Conservation (phyloP, 2,888 invertebrate genomes). For the Epinotia nisella region DNA sequence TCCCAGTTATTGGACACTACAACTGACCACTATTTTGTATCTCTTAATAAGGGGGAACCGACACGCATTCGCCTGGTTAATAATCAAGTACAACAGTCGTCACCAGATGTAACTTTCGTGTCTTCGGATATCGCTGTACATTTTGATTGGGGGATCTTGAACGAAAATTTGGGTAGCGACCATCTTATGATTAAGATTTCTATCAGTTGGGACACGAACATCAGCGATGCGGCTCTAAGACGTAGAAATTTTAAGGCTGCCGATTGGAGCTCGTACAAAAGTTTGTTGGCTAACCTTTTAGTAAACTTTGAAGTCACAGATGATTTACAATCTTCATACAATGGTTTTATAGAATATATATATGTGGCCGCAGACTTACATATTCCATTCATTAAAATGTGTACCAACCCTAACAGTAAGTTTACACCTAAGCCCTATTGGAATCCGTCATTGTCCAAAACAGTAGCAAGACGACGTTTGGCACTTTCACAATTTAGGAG, state of each 20-base stretch:
- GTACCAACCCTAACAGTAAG: too few species aligned
- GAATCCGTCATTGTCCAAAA: too few species aligned
- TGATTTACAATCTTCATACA: too few species aligned
- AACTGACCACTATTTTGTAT: not conserved
- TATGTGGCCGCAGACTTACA: too few species aligned
- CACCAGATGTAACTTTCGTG: conserved; percentile 10
- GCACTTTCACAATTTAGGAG: too few species aligned
- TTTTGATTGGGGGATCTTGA: conserved; percentile 15
- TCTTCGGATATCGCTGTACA: conserved; percentile 28
- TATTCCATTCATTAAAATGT: too few species aligned
- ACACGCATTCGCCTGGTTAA: conserved; percentile 2
- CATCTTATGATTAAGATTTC: conserved; percentile 38
- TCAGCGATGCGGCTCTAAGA: not conserved
- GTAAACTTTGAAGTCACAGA: too few species aligned
- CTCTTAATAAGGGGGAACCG: not conserved
- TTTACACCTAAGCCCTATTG: too few species aligned
- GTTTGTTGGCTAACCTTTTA: too few species aligned
- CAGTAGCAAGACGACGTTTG: too few species aligned
- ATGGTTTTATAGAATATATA: too few species aligned
- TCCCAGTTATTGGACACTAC: not conserved
- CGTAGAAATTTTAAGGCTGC: conserved; percentile 19
- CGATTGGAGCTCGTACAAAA: too few species aligned
- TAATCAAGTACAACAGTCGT: conserved; percentile 1
- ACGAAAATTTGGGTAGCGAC: conserved; percentile 43
- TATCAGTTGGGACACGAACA: conserved; percentile 18